These are phyloP conservation scores for Adelognathus sp. DNA, from an alignment of 2,888 invertebrate genomes.

Conservation along the genomic window DNA sequence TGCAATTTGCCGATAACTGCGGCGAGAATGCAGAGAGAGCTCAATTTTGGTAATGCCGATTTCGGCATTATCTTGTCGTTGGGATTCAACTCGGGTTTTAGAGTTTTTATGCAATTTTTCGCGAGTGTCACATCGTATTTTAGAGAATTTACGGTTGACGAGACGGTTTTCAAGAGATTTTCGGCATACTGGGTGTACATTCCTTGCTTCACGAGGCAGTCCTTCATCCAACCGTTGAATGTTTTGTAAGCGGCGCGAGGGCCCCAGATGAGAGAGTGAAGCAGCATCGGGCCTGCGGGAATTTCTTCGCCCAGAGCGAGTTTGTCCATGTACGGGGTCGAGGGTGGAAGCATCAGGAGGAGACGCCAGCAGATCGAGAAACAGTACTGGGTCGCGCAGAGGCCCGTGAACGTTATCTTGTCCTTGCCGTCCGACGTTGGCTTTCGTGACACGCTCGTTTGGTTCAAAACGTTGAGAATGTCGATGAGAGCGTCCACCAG, in stretches of 20 bases:
- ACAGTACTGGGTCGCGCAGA: conserved; percentile 95
- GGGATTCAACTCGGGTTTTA: conserved; percentile 82
- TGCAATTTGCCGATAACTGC: conserved; percentile 89
- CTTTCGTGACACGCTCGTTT: conserved; percentile 81
- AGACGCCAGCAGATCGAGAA: conserved; percentile 93
- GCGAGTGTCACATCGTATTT: conserved; percentile 85
- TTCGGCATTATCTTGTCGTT: conserved; percentile 78
- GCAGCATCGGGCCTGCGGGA: conserved; percentile 86
- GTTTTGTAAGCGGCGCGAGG: conserved; percentile 92
- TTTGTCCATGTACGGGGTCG: conserved; percentile 92
- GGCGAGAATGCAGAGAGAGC: conserved; percentile 89
- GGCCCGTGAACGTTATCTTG: conserved; percentile 83
- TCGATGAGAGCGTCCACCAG: conserved; percentile 93
- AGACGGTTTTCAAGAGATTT: conserved; percentile 87
- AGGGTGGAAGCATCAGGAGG: conserved; percentile 93
- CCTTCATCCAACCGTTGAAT: conserved; percentile 94
- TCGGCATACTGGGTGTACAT: conserved; percentile 91
- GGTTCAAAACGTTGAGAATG: conserved; percentile 90
- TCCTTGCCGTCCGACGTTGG: conserved; percentile 72
- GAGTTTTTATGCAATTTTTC: conserved; percentile 83
- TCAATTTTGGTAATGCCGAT: conserved; percentile 85
- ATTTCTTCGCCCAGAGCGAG: conserved; percentile 86
- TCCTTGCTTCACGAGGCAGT: conserved; percentile 94
- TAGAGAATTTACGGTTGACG: conserved; percentile 86
- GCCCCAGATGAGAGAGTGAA: conserved; percentile 95